Conservation (phyloP, 2,113 vertebrate genomes). For the Poecile atricapillus region DNA sequence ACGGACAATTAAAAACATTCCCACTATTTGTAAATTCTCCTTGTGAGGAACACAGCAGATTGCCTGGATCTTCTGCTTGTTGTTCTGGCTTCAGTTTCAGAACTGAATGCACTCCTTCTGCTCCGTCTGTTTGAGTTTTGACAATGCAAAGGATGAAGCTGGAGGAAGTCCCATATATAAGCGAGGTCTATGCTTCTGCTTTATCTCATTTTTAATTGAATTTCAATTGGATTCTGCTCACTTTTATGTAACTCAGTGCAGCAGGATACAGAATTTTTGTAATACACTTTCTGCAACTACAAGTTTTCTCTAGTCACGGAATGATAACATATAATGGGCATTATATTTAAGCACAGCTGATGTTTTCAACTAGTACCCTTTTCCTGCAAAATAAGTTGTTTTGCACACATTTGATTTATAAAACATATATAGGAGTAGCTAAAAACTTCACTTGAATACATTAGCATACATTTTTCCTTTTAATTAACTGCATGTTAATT, state of each 20-base stretch:
- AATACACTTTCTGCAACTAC: neutral
- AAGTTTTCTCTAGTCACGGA: neutral
- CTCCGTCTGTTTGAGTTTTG: constrained; percentile 80
- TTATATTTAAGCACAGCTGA: constrained; percentile 41
- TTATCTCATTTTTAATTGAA: constrained; percentile 55
- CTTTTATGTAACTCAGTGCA: constrained; percentile 20
- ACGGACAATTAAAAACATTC: constrained; percentile 71
- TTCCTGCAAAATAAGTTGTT: constrained; percentile 40
- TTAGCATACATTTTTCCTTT: constrained; percentile 21
- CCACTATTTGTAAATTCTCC: constrained; percentile 73
- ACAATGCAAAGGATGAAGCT: constrained; percentile 78
- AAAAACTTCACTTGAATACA: constrained; percentile 14
- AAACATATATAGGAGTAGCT: neutral
- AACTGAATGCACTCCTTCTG: constrained; percentile 81
- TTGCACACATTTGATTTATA: neutral
- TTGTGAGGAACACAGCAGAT: constrained; percentile 78
- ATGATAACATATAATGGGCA: neutral
- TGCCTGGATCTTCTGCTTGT: constrained; percentile 77
- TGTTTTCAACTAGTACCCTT: constrained; percentile 22
- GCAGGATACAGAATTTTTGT: constrained; percentile 4
- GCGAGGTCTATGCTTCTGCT: constrained; percentile 57
- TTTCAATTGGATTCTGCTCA: constrained; percentile 49
- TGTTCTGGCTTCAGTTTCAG: constrained; percentile 81
- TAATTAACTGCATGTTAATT: constrained; percentile 30
- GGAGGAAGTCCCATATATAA: constrained; percentile 73